Base-by-base conservation (phyloP, 2,888 invertebrate genomes). In the Pegoplata infirma region DNA sequence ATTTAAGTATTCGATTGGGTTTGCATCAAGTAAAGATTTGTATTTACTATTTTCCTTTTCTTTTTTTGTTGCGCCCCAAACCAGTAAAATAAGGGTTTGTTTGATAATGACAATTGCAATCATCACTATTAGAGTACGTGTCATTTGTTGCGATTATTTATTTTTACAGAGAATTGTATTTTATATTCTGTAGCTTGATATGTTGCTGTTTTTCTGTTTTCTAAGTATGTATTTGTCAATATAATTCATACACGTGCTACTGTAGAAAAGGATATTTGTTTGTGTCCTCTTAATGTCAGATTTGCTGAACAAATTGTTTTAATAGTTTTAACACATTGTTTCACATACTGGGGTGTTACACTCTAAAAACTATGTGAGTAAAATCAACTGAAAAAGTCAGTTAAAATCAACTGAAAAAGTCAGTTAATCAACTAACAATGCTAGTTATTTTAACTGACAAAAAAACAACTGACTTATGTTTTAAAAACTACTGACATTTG, bases 21-120 rank as follows among this genome's bases (percentile, higher is more conserved):
- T 67, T 53, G 21, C 49, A 53, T 51, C 58, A 16, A 16, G 23
- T 32, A 71, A 59, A 59, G 64, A 76, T 36, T 64, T 55, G 10
- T 76, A 47, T 76, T 66, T 66, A 59, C 46, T 46, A 66, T 66
- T 59, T 12, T 32, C 3, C 3, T 3, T 40, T 40, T 40, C n/a
- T 5, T n/a, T 0, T 40, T 5, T 36, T n/a, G n/a, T n/a, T 12
- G 36, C 12, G 12, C 56, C 12, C 6, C 51, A 14, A 2, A 63
- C 40, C 28, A 40, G 46, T 5, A 75, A 51, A 58, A 44, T 55
- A 63, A 44, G 68, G 40, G 21, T 40, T 61, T 44, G 56, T 44
- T 28, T 59, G 10, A 23, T 32, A 46, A 19, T 53, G 53, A 67
- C 28, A 53, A 46, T 32, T 67, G 23, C 19, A 53, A 67, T 67